Evolutionary conservation across 2,888 invertebrate genomes (phyloP), one percentile per base, ranked within the genome.

Genomic region (Celastrina argiolus): DNA sequence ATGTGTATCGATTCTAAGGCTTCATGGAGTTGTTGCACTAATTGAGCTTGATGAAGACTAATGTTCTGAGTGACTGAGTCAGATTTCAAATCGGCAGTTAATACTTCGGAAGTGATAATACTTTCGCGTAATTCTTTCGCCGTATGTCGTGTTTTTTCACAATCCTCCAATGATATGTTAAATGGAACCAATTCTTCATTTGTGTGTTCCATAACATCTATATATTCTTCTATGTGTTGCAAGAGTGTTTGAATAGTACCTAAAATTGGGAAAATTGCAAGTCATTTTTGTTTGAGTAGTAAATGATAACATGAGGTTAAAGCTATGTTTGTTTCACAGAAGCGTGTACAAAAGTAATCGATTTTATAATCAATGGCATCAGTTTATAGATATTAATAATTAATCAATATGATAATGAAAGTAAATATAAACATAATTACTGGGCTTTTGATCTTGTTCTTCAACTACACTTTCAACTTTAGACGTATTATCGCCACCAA

Each of bases 131-230:
- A 72, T 67, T 87, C 81, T 70, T 76, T 78, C 1, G 84, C 87
- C 65, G 83, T 78, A 39, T 79, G 72, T 39, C 3, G 3, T 14
- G 39, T 14, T 39, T 12, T 39, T 39, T 81, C 77, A 1, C 84
- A 72, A 45, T 84, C 75, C 51, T 84, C 81, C 42, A 82, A 71
- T 67, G 81, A 79, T 51, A 84, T 76, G 6, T 82, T 41, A n/a
- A 41, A 67, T 39, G 82, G 79, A 14, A 81, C 81, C 67, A 82
- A 77, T 79, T 86, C 85, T 76, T 84, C 83, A 12, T 41, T 2
- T 6, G 85, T 77, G 36, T 81, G 80, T 78, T 87, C 83, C 65
- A 84, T 78, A 6, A 84, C 71, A 71, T 87, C 83, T 68, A 87
- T 82, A 65, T 85, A 87, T 70, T 84, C 79, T 64, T 86, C 81